Conservation (phyloP, 2,888 invertebrate species). For the Sarcophaga carnaria region DNA sequence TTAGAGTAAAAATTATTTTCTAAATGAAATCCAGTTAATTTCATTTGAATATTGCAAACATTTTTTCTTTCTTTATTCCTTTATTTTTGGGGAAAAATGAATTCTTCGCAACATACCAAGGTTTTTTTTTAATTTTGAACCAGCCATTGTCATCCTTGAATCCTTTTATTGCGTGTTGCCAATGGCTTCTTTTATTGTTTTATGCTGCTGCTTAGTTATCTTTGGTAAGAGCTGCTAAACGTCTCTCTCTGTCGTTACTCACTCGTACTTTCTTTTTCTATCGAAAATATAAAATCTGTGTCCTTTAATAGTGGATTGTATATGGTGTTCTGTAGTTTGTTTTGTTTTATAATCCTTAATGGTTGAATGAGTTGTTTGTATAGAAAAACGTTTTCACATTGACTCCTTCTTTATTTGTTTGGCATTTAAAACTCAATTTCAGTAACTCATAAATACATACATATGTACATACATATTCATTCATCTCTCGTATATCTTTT, state of each 20-base stretch:
- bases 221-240: not conserved
- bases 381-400: slow-evolving; percentile 37
- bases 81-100: not conserved
- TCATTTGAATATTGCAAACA: not conserved
- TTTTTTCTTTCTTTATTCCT: not conserved
- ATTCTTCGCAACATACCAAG: not conserved
- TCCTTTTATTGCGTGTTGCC: slow-evolving; percentile 37
- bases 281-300: not conserved
- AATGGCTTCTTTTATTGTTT: slow-evolving; percentile 45
- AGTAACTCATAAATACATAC: not conserved
- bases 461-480: not conserved
- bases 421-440: not conserved
- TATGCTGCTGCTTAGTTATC: not conserved
- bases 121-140: no score
- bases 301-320: slow-evolving; percentile 4
- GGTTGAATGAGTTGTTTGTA: slow-evolving; percentile 42
- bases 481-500: not conserved
- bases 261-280: no score
- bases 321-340: slow-evolving; percentile 32
- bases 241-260: no score
- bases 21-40: not conserved
- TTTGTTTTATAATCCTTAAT: slow-evolving; percentile 50
- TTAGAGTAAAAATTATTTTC: not conserved
- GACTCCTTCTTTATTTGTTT: not conserved
- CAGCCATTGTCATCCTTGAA: not conserved